Evolutionary conservation across 53 echinoderm and acorn worm genomes (phyloP).

Genomic region (Paracentrotus lividus): DNA sequence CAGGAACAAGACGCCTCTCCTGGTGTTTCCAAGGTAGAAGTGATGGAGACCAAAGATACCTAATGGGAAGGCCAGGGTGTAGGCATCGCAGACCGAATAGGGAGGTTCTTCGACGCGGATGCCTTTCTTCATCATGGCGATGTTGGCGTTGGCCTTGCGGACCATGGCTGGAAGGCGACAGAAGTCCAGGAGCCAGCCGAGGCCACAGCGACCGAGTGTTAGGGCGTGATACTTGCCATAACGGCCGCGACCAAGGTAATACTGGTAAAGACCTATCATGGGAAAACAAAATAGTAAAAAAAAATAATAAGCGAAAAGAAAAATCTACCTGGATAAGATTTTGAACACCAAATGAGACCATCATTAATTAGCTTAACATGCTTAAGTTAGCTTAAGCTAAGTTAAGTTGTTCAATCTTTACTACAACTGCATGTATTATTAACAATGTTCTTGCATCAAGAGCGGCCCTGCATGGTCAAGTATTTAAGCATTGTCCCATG

Average conservation of each 20-base stretch:
- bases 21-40: conserved; percentile 73
- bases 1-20: conserved; percentile 34
- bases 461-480: no score
- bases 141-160: conserved; percentile 55
- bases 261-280: conserved; percentile 49
- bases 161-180: conserved; percentile 64
- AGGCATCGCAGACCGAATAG: conserved; percentile 71
- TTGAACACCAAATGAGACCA: background rate
- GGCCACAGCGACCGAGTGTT: conserved; percentile 27
- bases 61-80: conserved; percentile 76
- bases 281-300: background rate
- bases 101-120: conserved; percentile 35
- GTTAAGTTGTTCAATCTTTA: no score
- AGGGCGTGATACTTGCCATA: conserved; percentile 22
- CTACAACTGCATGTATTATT: no score
- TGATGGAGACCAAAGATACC: conserved; percentile 80
- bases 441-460: no score
- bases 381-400: no score
- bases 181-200: conserved; percentile 61
- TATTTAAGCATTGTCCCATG: no score
- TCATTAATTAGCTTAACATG: no score
- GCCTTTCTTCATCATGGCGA: conserved; percentile 58
- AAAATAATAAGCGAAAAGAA: no score
- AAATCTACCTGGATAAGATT: background rate
- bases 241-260: conserved; percentile 48